Percentiles rank a stretch among this genome's conserved stretches.
These are phyloP conservation scores for Oryzias sinensis DNA, from an alignment of 2,797 vertebrate species.

Conservation along the genomic window DNA sequence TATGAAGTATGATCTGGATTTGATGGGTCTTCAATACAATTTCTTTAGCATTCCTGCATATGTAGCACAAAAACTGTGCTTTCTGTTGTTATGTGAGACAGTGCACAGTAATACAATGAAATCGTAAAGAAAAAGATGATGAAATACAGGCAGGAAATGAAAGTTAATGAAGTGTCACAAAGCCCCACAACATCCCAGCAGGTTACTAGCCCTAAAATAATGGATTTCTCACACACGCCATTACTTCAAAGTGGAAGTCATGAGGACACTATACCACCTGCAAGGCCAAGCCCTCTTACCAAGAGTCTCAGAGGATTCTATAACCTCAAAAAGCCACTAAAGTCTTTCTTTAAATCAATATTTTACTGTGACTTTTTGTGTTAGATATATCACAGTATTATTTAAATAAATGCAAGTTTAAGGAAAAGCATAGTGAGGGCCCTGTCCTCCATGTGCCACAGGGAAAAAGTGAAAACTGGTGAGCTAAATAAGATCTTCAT, in stretches of 20 bases:
- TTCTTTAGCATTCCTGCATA: constrained; percentile 45
- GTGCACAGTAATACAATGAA: constrained; percentile 19
- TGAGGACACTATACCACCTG: constrained; percentile 42
- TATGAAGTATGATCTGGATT: constrained; percentile 44
- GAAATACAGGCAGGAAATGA: constrained; percentile 41
- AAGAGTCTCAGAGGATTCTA: constrained; percentile 15
- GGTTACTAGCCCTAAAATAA: constrained; percentile 59
- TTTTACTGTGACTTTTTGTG: background rate
- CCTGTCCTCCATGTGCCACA: too few species aligned
- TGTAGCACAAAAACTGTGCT: constrained; percentile 32
- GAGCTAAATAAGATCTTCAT: too few species aligned
- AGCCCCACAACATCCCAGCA: constrained; percentile 52
- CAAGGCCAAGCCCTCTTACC: constrained; percentile 31
- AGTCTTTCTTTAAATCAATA: constrained; percentile 13
- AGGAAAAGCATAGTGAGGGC: background rate
- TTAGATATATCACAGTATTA: constrained; percentile 11
- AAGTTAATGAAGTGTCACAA: constrained; percentile 60
- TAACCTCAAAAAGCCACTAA: constrained; percentile 11
- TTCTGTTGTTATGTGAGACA: constrained; percentile 33
- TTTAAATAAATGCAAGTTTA: background rate
- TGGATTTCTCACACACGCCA: constrained; percentile 65
- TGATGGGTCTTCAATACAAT: constrained; percentile 26
- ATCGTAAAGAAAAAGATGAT: constrained; percentile 19
- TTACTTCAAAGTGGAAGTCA: constrained; percentile 65
- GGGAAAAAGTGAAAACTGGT: too few species aligned